Conservation (phyloP, 2,113 vertebrate species). For the Apteryx owenii region DNA sequence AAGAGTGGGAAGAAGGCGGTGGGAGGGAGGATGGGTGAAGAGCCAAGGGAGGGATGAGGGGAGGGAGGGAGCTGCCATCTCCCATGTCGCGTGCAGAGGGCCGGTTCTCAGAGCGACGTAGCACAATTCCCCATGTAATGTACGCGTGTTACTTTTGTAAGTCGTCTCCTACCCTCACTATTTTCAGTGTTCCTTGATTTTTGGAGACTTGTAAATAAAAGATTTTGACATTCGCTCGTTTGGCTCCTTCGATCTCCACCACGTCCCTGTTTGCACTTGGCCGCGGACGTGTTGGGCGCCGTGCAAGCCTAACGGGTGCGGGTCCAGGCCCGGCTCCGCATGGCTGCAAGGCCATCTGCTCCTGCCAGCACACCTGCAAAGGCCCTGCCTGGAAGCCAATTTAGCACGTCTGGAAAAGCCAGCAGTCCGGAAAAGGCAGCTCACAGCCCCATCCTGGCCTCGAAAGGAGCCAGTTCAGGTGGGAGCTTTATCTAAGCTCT, state of each 20-base stretch:
- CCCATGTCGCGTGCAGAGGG: not conserved
- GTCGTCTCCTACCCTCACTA: slow-evolving; percentile 38
- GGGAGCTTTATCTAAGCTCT: not conserved
- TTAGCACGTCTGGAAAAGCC: not conserved
- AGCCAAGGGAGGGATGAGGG: not conserved
- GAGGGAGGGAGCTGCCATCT: not conserved
- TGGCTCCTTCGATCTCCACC: not conserved
- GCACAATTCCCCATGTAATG: slow-evolving; percentile 52
- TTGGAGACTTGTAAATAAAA: slow-evolving; percentile 75
- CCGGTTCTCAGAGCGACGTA: slow-evolving; percentile 54
- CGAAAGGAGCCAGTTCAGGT: not conserved
- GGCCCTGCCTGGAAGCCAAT: not conserved
- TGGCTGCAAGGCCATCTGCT: rapidly evolving
- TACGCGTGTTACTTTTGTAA: slow-evolving; percentile 33
- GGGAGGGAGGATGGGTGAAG: not conserved
- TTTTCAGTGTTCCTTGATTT: slow-evolving; percentile 58
- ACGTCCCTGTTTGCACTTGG: rapidly evolving
- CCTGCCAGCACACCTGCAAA: not conserved
- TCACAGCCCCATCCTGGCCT: not conserved
- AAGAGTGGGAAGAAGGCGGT: not conserved
- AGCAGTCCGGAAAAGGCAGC: not conserved
- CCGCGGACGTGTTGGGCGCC: not conserved
- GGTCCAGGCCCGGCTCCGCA: not conserved
- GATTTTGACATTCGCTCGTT: slow-evolving; percentile 59
- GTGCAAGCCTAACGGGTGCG: not conserved